phyloP scores from a whole-genome alignment of 2,888 invertebrate genomes.

The Drosophila fungiperda region DNA sequence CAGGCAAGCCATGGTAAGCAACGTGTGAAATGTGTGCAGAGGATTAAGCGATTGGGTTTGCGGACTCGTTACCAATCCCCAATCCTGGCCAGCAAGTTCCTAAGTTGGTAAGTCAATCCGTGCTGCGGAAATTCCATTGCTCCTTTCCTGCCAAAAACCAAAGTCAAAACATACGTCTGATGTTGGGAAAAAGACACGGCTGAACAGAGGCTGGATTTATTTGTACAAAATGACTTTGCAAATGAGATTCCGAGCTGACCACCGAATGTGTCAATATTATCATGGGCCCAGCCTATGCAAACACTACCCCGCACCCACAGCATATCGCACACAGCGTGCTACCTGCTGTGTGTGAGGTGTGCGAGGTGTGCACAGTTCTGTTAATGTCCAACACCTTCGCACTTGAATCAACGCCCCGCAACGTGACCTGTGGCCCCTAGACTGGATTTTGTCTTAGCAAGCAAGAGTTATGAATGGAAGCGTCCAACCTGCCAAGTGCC shows the following conservation, averaged over 20 bases:
- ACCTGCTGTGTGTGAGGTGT: constrained; percentile 59
- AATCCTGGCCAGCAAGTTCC: constrained; percentile 56
- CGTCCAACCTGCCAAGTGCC: constrained; percentile 54
- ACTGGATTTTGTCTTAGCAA: constrained; percentile 55
- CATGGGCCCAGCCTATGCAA: constrained; percentile 69
- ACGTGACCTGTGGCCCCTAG: constrained; percentile 74
- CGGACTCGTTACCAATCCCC: constrained; percentile 19
- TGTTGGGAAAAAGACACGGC: constrained; percentile 52
- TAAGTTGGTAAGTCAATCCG: constrained; percentile 82
- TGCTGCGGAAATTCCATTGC: constrained; percentile 56
- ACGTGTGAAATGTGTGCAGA: constrained; percentile 67
- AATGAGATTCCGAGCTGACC: constrained; percentile 80
- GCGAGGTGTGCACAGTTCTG: constrained; percentile 70
- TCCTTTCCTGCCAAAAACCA: constrained; percentile 27
- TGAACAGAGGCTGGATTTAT: constrained; percentile 75
- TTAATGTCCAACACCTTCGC: constrained; percentile 78
- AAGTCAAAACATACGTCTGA: constrained; percentile 80
- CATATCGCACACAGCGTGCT: constrained; percentile 41
- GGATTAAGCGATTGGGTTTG: constrained; percentile 50
- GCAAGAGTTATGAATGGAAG: constrained; percentile 52
- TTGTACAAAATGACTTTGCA: constrained; percentile 83
- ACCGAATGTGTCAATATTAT: constrained; percentile 81
- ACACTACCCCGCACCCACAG: constrained; percentile 42
- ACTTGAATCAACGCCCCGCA: constrained; percentile 50
- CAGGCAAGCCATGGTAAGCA: constrained; percentile 44